Conservation (phyloP, 2,797 vertebrate genomes). For the Australoheros facetus region DNA sequence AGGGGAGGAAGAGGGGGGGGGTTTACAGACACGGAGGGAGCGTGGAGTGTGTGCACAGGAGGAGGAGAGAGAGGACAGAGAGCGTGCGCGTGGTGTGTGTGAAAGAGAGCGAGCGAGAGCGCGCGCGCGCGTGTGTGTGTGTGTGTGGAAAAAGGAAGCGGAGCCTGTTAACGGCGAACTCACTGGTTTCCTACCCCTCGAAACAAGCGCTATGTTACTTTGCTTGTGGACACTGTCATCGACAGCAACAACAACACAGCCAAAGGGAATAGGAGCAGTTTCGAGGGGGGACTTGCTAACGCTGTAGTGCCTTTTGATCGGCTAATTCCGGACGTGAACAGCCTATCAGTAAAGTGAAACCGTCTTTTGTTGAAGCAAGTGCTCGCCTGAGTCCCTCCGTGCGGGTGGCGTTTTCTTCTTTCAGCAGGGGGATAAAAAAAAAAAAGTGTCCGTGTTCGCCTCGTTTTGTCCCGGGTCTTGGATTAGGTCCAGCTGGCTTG, state of each 20-base stretch:
- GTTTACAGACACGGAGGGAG: constrained; percentile 67
- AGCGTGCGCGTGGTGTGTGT: constrained; percentile 6
- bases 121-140: constrained; percentile 46
- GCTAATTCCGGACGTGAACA: constrained; percentile 60
- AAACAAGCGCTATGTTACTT: constrained; percentile 74
- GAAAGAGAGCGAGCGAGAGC: neutral
- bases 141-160: constrained; percentile 80
- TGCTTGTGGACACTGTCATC: constrained; percentile 68
- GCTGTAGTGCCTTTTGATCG: constrained; percentile 50
- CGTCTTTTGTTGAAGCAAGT: constrained; percentile 92
- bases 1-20: constrained; percentile 72
- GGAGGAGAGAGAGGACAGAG: constrained; percentile 45
- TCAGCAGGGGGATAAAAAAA: neutral
- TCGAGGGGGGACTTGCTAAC: constrained; percentile 18
- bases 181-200: constrained; percentile 79
- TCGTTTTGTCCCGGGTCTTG: constrained; percentile 67
- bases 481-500: constrained; percentile 73
- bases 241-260: constrained; percentile 60
- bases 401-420: constrained; percentile 50
- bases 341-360: constrained; percentile 80
- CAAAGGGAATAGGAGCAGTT: constrained; percentile 57
- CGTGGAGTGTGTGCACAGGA: constrained; percentile 59
- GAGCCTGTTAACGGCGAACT: constrained; percentile 82
- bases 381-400: constrained; percentile 70
- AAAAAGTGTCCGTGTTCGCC: constrained; percentile 60